Evolutionary conservation across 2,888 invertebrate species (phyloP).

Genomic region (Dynastes maya): DNA sequence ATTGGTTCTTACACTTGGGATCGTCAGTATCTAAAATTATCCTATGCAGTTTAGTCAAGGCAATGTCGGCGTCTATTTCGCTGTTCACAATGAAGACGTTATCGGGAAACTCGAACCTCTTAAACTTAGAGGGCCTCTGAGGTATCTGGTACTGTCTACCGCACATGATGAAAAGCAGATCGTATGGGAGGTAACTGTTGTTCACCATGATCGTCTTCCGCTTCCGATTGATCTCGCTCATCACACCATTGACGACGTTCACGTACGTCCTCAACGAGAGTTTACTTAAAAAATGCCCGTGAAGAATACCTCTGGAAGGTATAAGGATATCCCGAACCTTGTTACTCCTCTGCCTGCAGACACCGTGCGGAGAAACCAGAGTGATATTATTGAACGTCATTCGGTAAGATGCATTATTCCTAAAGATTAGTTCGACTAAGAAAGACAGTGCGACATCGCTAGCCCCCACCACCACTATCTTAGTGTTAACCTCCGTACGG

Average conservation of each 20-base stretch:
- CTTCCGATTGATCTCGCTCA: conserved; percentile 74
- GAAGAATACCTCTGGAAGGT: conserved; percentile 69
- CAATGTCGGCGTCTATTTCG: conserved; percentile 70
- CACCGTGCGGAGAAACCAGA: conserved; percentile 79
- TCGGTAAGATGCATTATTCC: conserved; percentile 69
- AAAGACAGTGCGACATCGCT: conserved; percentile 78
- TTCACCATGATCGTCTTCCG: conserved; percentile 73
- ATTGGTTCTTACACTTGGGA: conserved; percentile 40
- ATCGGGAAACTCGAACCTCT: conserved; percentile 67
- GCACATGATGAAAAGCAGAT: conserved; percentile 70
- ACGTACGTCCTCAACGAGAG: conserved; percentile 70
- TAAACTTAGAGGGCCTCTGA: conserved; percentile 18
- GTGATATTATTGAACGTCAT: conserved; percentile 81
- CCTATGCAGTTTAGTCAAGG: conserved; percentile 65
- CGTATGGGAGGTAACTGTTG: conserved; percentile 68
- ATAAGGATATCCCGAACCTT: conserved; percentile 70
- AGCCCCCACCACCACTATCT: conserved; percentile 79
- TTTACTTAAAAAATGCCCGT: conserved; percentile 38
- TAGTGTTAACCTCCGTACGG: conserved; percentile 71
- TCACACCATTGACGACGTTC: conserved; percentile 74
- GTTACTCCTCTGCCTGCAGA: conserved; percentile 67
- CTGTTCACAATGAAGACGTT: conserved; percentile 76
- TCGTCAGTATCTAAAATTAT: conserved; percentile 56
- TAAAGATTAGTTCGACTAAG: conserved; percentile 75
- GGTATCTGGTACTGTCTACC: conserved; percentile 73